Percentiles rank a stretch among this genome's conserved stretches.
phyloP scores from a whole-genome alignment of 2,888 invertebrate genomes.

The Caenorhabditis imperialis region DNA sequence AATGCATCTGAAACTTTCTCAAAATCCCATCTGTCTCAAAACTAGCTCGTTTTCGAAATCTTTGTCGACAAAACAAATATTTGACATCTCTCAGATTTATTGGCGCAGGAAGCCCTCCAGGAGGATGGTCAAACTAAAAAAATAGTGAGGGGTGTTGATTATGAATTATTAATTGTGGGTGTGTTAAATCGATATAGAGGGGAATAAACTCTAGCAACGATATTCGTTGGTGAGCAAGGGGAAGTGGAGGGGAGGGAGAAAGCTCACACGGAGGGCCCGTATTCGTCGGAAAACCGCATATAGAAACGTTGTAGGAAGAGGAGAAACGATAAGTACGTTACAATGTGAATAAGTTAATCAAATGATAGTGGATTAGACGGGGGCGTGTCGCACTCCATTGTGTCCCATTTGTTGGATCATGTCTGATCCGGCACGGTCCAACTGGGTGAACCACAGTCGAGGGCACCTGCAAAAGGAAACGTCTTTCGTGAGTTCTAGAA shows the following conservation, averaged over 20 bases:
- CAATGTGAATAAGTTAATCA: neutral
- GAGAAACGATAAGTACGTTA: neutral
- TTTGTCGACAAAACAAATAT: slow-evolving; percentile 41
- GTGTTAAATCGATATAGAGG: slow-evolving; percentile 3
- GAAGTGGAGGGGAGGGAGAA: slow-evolving; percentile 5
- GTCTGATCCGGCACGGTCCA: slow-evolving; percentile 37
- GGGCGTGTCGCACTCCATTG: slow-evolving; percentile 16
- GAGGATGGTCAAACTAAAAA: slow-evolving; percentile 4
- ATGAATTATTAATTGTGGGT: slow-evolving; percentile 30
- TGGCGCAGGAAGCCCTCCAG: slow-evolving; percentile 9
- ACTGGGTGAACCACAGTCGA: slow-evolving; percentile 46
- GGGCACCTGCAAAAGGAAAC: slow-evolving; percentile 47
- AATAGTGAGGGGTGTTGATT: slow-evolving; percentile 28
- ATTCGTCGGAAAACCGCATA: slow-evolving; percentile 36
- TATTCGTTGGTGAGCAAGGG: too few species aligned
- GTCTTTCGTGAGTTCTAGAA: neutral
- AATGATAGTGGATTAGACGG: slow-evolving; percentile 8
- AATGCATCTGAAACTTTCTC: too few species aligned
- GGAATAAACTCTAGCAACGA: too few species aligned
- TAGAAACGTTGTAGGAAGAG: too few species aligned
- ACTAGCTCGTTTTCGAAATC: too few species aligned
- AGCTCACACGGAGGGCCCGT: slow-evolving; percentile 48
- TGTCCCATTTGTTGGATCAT: slow-evolving; percentile 44
- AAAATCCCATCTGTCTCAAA: too few species aligned
- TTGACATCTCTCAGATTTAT: slow-evolving; percentile 39